Conservation (phyloP, 2,113 vertebrate genomes). For the Columba livia region DNA sequence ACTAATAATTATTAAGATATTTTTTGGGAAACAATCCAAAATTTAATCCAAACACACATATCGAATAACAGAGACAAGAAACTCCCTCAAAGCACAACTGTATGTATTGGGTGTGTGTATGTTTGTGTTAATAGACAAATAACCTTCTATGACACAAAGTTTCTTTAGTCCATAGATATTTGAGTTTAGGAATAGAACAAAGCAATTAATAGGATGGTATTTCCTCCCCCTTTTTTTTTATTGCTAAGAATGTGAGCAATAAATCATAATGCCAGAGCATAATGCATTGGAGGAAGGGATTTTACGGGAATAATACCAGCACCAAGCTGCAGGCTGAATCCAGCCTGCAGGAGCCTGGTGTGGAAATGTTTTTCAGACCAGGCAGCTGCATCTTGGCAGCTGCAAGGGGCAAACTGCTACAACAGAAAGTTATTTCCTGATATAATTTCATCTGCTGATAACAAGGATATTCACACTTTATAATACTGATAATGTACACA, state of each 20-base stretch:
- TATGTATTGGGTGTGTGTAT: background rate
- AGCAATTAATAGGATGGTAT: background rate
- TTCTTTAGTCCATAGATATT: background rate
- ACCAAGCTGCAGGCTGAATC: background rate
- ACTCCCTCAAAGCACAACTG: background rate
- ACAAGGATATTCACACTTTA: background rate
- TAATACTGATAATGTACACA: background rate
- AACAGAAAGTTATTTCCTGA: background rate
- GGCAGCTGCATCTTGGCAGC: background rate
- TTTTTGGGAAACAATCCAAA: background rate
- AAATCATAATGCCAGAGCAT: background rate
- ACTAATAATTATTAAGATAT: background rate
- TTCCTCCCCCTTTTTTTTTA: background rate
- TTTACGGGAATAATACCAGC: background rate
- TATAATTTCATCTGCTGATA: background rate
- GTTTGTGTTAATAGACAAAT: background rate
- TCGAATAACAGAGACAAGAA: background rate
- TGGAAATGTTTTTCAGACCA: background rate
- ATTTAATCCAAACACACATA: background rate
- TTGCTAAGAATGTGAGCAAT: background rate
- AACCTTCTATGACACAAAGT: background rate
- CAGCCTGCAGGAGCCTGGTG: accelerated
- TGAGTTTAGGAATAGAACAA: background rate
- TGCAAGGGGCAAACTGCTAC: background rate
- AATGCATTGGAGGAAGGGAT: background rate